A percentile compares a stretch with the other conserved stretches of the same genome.
Evolutionary conservation across 2,113 vertebrate species (phyloP).

Genomic region (Eulemur macaco): DNA sequence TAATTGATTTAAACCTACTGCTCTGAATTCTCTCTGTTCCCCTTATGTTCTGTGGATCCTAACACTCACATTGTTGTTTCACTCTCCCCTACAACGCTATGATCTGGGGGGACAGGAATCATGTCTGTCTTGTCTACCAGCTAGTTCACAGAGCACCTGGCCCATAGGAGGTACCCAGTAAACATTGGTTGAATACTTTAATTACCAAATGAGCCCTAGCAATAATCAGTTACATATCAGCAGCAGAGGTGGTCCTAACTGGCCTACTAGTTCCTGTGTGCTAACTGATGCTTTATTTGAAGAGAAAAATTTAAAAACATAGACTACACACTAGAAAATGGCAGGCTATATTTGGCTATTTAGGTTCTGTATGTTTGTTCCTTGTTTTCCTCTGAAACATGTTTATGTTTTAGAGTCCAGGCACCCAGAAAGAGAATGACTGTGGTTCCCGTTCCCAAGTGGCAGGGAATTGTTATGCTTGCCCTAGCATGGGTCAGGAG

Average conservation of each 20-base stretch:
- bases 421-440: background rate
- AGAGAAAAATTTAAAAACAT: background rate
- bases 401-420: background rate
- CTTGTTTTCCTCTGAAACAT: background rate
- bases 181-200: background rate
- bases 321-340: background rate
- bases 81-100: background rate
- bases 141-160: background rate
- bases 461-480: background rate
- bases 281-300: background rate
- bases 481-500: background rate
- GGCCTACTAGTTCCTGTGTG: background rate
- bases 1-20: slow-evolving; percentile 22
- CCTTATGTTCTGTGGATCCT: background rate
- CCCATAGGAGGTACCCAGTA: background rate
- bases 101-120: background rate
- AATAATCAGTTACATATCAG: background rate
- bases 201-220: background rate
- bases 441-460: background rate
- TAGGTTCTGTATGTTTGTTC: background rate
- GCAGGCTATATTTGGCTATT: background rate
- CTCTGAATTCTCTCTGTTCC: background rate
- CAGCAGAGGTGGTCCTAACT: background rate
- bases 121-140: background rate
- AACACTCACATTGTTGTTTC: background rate